Evolutionary conservation across 35 echinoderm and acorn worm genomes (phyloP).

Genomic region (Nesometra sesokonis): DNA sequence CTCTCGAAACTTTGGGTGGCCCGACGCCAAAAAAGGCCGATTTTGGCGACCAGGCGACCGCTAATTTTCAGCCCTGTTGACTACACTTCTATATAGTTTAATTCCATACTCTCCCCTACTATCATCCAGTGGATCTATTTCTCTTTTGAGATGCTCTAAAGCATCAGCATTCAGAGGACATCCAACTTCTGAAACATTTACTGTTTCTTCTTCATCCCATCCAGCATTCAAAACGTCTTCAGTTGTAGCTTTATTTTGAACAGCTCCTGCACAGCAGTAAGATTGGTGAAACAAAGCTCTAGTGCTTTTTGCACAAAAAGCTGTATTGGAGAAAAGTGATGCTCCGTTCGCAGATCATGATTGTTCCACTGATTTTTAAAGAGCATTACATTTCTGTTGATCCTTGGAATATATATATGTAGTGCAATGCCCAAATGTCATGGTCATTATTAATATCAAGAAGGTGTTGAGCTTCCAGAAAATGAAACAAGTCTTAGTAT

Average conservation of each 20-base stretch:
- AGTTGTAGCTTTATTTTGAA: background rate
- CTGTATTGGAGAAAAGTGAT: conserved; percentile 5
- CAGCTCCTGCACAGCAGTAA: conserved; percentile 8
- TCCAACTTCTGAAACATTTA: background rate
- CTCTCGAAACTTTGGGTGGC: too few species aligned
- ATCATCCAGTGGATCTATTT: conserved; percentile 12
- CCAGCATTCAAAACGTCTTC: background rate
- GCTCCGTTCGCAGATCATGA: conserved; percentile 6
- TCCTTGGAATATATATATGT: background rate
- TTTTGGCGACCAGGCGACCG: too few species aligned
- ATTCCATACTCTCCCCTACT: background rate
- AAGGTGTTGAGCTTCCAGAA: background rate
- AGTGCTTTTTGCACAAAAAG: background rate
- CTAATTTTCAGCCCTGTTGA: too few species aligned
- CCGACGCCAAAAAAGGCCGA: too few species aligned
- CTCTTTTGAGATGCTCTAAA: background rate
- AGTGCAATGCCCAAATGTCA: conserved; percentile 25
- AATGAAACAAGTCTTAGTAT: conserved; percentile 41
- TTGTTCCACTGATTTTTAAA: conserved; percentile 16
- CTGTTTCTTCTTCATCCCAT: background rate
- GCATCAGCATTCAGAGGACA: background rate
- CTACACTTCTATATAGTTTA: background rate
- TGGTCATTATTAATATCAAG: conserved; percentile 26
- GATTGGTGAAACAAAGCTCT: background rate
- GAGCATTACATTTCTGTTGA: background rate